Evolutionary conservation across 1,140 invertebrate species (phyloP).

Genomic region (Halesus radiatus): DNA sequence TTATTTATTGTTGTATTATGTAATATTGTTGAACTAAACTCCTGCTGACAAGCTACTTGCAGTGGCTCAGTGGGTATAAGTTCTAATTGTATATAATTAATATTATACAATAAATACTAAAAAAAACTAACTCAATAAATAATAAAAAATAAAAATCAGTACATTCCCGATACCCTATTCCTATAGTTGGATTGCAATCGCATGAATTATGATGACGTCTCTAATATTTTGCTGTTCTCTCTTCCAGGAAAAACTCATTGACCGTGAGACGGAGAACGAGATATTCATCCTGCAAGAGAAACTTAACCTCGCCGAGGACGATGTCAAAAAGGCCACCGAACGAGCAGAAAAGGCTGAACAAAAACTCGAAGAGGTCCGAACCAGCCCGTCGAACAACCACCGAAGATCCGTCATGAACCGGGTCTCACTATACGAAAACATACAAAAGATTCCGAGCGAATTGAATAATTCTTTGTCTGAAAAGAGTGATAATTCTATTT

Average conservation of each 20-base stretch:
- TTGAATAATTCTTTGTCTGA: background rate
- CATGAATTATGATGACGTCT: too few species aligned
- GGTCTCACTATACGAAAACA: slow-evolving; percentile 62
- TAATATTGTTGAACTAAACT: too few species aligned
- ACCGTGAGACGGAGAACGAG: slow-evolving; percentile 76
- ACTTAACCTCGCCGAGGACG: slow-evolving; percentile 77
- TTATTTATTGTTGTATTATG: too few species aligned
- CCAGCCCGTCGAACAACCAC: slow-evolving; percentile 24
- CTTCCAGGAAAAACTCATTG: slow-evolving; percentile 76
- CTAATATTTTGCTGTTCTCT: too few species aligned
- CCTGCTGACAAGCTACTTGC: too few species aligned
- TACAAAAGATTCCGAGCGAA: background rate
- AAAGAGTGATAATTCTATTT: background rate
- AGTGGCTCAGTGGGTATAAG: too few species aligned
- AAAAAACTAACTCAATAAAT: too few species aligned
- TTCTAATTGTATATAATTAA: too few species aligned
- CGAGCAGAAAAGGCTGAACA: slow-evolving; percentile 76
- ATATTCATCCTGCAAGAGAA: slow-evolving; percentile 80
- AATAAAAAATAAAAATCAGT: too few species aligned
- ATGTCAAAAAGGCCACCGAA: slow-evolving; percentile 73
- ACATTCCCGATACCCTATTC: too few species aligned
- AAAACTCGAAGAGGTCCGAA: slow-evolving; percentile 60
- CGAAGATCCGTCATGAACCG: slow-evolving; percentile 60
- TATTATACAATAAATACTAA: too few species aligned
- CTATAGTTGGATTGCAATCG: too few species aligned